Evolutionary conservation across 2,888 invertebrate species (phyloP).

Genomic region (Patella depressa): DNA sequence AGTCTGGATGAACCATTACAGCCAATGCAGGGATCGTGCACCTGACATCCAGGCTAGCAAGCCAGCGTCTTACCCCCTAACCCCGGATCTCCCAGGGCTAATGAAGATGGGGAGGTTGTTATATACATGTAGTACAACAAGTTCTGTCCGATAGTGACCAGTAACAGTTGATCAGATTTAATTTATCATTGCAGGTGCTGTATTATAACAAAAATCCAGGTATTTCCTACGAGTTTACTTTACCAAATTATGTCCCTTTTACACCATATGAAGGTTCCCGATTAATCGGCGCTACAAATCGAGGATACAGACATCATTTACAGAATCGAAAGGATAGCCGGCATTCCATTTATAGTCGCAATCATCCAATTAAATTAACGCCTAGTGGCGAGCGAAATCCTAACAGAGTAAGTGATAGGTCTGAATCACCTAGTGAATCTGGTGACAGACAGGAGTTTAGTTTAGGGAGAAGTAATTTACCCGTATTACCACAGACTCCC

Average conservation of each 20-base stretch:
- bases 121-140: too few relatives aligned
- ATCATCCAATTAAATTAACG: not conserved
- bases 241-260: slow-evolving; percentile 40
- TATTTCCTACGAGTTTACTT: slow-evolving; percentile 40
- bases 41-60: too few relatives aligned
- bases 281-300: not conserved
- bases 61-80: too few relatives aligned
- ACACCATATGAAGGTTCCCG: slow-evolving; percentile 36
- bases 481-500: not conserved
- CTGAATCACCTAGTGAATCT: not conserved
- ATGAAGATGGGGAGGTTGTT: too few relatives aligned
- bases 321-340: slow-evolving; percentile 3
- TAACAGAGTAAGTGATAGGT: not conserved
- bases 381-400: not conserved
- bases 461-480: not conserved
- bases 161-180: too few relatives aligned
- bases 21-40: too few relatives aligned
- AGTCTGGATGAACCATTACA: too few relatives aligned
- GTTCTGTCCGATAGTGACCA: too few relatives aligned
- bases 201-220: slow-evolving; percentile 47
- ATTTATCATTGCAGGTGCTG: slow-evolving; percentile 39
- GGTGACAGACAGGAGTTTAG: slow-evolving; percentile 16
- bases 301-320: slow-evolving; percentile 10
- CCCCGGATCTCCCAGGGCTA: too few relatives aligned
- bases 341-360: not conserved